phyloP scores from a whole-genome alignment of 2,888 invertebrate species.

The Piscicola geometra region DNA sequence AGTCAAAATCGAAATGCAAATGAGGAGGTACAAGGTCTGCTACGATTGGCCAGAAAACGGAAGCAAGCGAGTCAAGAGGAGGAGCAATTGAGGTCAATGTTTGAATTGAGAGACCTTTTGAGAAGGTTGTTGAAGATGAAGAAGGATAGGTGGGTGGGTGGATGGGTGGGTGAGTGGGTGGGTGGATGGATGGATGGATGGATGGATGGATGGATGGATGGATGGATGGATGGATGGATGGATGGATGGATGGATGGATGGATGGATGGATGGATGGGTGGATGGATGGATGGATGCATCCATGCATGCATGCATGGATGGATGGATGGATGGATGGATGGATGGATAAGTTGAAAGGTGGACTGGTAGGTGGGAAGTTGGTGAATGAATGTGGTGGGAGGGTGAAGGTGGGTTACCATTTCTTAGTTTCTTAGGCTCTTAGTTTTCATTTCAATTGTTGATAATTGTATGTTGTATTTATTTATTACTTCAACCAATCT shows the following conservation, averaged over 20 bases:
- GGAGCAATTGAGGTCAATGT: constrained; percentile 2
- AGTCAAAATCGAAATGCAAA: constrained; percentile 10
- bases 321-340: background rate
- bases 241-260: background rate
- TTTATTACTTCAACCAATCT: too few relatives aligned
- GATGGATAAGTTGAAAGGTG: background rate
- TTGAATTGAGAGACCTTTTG: constrained; percentile 4
- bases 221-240: background rate
- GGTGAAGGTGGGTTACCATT: background rate
- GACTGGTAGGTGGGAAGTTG: background rate
- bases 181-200: background rate
- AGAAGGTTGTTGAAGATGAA: constrained; percentile 10
- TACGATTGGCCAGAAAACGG: constrained; percentile 27
- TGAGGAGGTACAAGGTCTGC: constrained; percentile 24
- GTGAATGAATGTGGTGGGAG: background rate
- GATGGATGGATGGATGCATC: background rate
- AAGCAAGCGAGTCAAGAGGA: constrained; percentile 8
- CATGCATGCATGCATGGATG: too few relatives aligned
- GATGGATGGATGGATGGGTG: background rate
- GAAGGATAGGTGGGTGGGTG: constrained; percentile 4
- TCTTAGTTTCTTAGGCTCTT: too few relatives aligned
- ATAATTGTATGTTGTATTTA: too few relatives aligned
- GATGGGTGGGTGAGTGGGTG: background rate
- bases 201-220: too few relatives aligned
- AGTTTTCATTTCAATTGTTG: too few relatives aligned